Base-by-base conservation (phyloP, 2,888 invertebrate species). In the Drosophila atripex region DNA sequence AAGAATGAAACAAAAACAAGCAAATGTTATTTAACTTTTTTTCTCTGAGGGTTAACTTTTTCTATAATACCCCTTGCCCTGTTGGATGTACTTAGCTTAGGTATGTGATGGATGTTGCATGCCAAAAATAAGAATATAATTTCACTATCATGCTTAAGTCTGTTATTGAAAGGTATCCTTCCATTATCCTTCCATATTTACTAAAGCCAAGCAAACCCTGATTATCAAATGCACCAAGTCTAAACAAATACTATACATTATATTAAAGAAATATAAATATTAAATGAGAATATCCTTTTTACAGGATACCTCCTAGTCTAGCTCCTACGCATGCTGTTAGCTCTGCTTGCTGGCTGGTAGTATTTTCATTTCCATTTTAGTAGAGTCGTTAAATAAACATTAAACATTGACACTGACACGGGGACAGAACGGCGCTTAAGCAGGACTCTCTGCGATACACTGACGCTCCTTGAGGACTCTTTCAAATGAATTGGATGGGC, bases 361-460 rank as follows among this genome's bases (percentile, higher is more conserved):
- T 49, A 71, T 71, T 60, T 39, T 70, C 59, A 63, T 64, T 83
- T 72, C 55, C 59, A 56, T 79, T 86, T 88, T 79, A 85, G 79
- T 69, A 71, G 66, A 56, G 70, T 88, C 79, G 86, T 80, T 88
- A 85, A 80, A 88, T 76, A 71, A 57, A 86, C 86, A 85, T 80
- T 86, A 78, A 76, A 85, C 84, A 75, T 80, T 71, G 83, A 83
- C 80, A 86, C 74, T 80, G 80, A 72, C 82, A 78, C 79, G 56
- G 63, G 61, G 70, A 64, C 55, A 50, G 54, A 72, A 66, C 39
- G 60, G 69, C 78, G 71, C 84, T 84, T 71, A 77, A 74, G 80
- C 79, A 63, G 58, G 53, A 39, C 64, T 75, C 65, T 78, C 23
- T 16, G 45, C 76, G 83, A 76, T 65, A 75, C 59, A 45, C 14